Evolutionary conservation across 2,113 vertebrate genomes (phyloP).

Genomic region (Epinephelus lanceolatus): DNA sequence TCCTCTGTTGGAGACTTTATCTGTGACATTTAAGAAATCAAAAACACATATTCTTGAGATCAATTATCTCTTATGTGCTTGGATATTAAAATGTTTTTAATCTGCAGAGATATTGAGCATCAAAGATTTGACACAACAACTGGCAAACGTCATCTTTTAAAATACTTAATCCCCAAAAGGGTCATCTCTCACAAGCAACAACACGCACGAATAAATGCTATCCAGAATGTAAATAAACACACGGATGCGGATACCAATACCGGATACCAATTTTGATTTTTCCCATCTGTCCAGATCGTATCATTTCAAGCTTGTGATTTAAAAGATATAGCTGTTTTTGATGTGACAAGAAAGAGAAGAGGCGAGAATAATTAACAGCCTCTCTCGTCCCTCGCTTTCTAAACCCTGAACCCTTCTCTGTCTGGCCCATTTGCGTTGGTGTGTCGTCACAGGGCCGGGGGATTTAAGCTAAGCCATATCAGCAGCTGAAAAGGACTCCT

Average conservation of each 20-base stretch:
- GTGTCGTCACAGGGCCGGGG: conserved; percentile 64
- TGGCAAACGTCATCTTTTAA: background rate
- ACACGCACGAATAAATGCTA: background rate
- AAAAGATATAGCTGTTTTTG: conserved; percentile 12
- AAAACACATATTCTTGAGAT: background rate
- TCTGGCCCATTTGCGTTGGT: conserved; percentile 59
- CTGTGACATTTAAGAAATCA: background rate
- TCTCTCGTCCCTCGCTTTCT: conserved; percentile 38
- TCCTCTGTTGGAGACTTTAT: background rate
- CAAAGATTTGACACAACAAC: conserved; percentile 15
- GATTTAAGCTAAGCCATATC: conserved; percentile 73
- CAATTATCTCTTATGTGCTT: background rate
- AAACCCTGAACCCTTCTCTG: conserved; percentile 55
- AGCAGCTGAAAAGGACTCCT: conserved; percentile 66
- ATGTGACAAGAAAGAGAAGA: conserved; percentile 33
- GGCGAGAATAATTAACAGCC: conserved; percentile 43
- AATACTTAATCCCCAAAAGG: conserved; percentile 43
- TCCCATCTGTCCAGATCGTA: background rate
- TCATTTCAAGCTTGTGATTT: background rate
- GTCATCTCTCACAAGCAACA: conserved; percentile 27
- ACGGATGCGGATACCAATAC: background rate
- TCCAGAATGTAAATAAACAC: conserved; percentile 8
- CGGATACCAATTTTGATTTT: background rate
- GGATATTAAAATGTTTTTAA: conserved; percentile 1
- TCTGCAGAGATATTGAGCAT: conserved; percentile 19